Evolutionary conservation across 2,113 vertebrate species (phyloP).

Genomic region (Epinephelus fuscoguttatus): DNA sequence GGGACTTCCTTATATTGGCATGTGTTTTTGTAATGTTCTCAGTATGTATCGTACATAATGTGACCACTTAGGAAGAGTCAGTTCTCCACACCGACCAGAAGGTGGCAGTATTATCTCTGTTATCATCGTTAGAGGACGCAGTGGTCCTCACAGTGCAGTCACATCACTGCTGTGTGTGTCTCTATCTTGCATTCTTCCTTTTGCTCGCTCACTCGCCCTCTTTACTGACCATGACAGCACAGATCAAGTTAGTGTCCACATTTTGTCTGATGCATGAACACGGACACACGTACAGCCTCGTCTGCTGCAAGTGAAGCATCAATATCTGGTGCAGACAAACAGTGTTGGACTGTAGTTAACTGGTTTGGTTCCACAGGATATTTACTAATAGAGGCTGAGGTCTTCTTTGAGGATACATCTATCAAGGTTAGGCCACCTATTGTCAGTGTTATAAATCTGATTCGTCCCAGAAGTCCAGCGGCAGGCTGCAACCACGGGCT

Average conservation of each 20-base stretch:
- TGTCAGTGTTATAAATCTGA: conserved; percentile 21
- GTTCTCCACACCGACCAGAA: conserved; percentile 58
- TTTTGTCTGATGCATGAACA: conserved; percentile 4
- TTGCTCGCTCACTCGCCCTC: conserved; percentile 2
- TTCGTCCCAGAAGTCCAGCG: conserved; percentile 40
- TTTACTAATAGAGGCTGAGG: neutral
- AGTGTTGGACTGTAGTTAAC: neutral
- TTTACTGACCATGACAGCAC: conserved; percentile 11
- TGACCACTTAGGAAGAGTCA: neutral
- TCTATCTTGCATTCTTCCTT: neutral
- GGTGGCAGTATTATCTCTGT: conserved; percentile 77
- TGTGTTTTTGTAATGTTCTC: conserved; percentile 1
- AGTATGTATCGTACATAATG: neutral
- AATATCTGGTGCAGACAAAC: neutral
- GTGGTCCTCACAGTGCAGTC: conserved; percentile 17
- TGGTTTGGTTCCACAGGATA: neutral
- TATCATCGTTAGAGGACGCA: conserved; percentile 16
- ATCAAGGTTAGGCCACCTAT: conserved; percentile 16
- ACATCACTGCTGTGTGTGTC: conserved; percentile 19
- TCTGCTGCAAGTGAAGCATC: neutral
- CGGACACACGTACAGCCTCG: neutral
- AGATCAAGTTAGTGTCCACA: conserved; percentile 24
- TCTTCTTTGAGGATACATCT: conserved; percentile 5
- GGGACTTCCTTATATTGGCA: neutral
- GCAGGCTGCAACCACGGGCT: conserved; percentile 59